A percentile compares a stretch with the other conserved stretches of the same genome.
Conservation (phyloP, 2,797 vertebrate species). For the Aplochiton taeniatus region DNA sequence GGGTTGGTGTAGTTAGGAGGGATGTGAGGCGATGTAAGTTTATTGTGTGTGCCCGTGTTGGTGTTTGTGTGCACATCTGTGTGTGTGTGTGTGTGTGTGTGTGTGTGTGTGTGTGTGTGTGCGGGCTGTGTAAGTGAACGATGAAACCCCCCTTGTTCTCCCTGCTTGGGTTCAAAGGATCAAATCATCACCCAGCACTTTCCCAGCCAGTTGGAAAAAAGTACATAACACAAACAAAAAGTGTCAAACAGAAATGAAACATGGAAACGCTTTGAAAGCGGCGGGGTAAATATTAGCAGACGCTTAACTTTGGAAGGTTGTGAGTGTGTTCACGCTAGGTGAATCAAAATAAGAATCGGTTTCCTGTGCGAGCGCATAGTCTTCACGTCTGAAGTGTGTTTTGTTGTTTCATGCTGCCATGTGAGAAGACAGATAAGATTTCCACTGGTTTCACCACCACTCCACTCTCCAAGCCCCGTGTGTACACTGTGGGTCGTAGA, state of each 20-base stretch:
- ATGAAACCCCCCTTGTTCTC: background rate
- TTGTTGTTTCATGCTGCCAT: background rate
- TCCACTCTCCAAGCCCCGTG: constrained; percentile 11
- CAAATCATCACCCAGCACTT: constrained; percentile 37
- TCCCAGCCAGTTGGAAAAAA: constrained; percentile 6
- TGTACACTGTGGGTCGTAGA: too few species aligned
- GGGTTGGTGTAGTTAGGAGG: too few species aligned
- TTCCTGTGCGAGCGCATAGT: constrained; percentile 12
- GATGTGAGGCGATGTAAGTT: too few species aligned
- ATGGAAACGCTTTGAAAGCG: background rate
- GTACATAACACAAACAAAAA: constrained; percentile 37
- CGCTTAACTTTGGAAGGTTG: constrained; percentile 30
- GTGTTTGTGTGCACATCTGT: background rate
- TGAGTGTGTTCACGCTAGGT: too few species aligned
- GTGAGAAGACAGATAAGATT: background rate
- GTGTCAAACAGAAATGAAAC: constrained; percentile 28
- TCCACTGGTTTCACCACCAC: constrained; percentile 7
- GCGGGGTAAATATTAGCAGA: constrained; percentile 45
- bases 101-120: background rate
- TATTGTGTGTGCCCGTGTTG: background rate
- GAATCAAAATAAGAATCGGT: constrained; percentile 22
- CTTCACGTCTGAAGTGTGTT: background rate
- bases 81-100: background rate
- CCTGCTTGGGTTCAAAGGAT: background rate
- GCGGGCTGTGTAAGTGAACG: background rate